Conservation (phyloP, 2,797 vertebrate species). For the Echiichthys vipera region DNA sequence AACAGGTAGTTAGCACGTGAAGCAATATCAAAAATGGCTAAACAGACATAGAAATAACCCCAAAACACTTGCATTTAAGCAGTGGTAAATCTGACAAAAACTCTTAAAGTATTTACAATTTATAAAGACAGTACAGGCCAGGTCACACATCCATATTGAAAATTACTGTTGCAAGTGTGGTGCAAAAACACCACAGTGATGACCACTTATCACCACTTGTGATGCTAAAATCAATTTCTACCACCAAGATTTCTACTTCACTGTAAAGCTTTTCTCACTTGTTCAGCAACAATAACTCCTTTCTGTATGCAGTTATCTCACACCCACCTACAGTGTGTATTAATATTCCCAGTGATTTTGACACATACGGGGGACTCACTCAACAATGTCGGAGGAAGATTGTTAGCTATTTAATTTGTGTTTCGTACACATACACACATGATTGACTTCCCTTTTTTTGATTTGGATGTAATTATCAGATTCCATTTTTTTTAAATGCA, state of each 20-base stretch:
- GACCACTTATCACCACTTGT: constrained; percentile 41
- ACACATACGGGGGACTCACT: constrained; percentile 13
- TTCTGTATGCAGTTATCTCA: constrained; percentile 33
- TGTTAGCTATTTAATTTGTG: constrained; percentile 1
- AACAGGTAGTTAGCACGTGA: neutral
- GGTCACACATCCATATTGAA: neutral
- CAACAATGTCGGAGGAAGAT: neutral
- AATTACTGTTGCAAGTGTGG: constrained; percentile 27
- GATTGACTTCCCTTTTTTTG: neutral
- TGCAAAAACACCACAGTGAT: constrained; percentile 41
- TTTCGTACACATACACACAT: neutral
- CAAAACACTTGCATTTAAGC: neutral
- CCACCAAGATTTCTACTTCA: constrained; percentile 41
- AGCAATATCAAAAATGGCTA: neutral
- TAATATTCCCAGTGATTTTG: constrained; percentile 37
- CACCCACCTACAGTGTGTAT: constrained; percentile 47
- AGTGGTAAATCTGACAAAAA: neutral
- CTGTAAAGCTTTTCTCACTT: constrained; percentile 65
- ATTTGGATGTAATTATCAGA: neutral
- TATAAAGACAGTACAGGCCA: neutral
- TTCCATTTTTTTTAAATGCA: too few species aligned
- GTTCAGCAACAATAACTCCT: constrained; percentile 40
- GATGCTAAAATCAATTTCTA: constrained; percentile 63
- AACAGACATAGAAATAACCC: neutral
- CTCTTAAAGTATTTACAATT: too few species aligned